A percentile compares a stretch with the other conserved stretches of the same genome.
Conservation (phyloP, 2,888 invertebrate species). For the Hemaris fuciformis region DNA sequence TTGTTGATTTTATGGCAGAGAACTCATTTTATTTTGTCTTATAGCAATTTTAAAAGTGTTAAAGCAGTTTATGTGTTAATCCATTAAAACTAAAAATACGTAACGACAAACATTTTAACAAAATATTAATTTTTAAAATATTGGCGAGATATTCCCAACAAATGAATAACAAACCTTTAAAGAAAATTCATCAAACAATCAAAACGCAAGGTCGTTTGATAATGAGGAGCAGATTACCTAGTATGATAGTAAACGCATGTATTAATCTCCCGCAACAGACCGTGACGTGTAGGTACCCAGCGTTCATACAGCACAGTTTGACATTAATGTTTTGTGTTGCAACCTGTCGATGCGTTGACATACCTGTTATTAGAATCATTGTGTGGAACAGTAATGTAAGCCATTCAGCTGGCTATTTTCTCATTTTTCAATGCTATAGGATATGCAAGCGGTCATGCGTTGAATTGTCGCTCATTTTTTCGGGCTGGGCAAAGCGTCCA, state of each 20-base stretch:
- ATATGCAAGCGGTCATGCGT: not conserved
- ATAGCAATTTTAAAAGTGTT: no score
- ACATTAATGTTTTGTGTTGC: not conserved
- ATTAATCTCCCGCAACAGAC: not conserved
- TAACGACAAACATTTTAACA: no score
- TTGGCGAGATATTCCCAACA: no score
- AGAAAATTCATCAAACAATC: not conserved
- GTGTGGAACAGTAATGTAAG: not conserved
- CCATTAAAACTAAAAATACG: no score
- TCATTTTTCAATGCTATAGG: not conserved
- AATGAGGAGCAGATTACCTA: not conserved
- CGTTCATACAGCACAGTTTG: not conserved
- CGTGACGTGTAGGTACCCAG: not conserved
- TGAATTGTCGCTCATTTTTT: not conserved
- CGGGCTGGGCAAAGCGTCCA: no score
- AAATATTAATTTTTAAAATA: no score
- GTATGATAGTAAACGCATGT: not conserved
- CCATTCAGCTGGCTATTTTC: not conserved
- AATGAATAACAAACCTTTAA: no score
- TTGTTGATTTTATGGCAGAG: no score
- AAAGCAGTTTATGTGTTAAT: no score
- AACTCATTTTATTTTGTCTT: no score
- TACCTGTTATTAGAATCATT: not conserved
- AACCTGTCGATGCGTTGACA: slow-evolving; percentile 7
- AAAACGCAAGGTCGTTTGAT: not conserved